Base-by-base conservation (phyloP, 2,113 vertebrate genomes). In the Odontesthes bonariensis region DNA sequence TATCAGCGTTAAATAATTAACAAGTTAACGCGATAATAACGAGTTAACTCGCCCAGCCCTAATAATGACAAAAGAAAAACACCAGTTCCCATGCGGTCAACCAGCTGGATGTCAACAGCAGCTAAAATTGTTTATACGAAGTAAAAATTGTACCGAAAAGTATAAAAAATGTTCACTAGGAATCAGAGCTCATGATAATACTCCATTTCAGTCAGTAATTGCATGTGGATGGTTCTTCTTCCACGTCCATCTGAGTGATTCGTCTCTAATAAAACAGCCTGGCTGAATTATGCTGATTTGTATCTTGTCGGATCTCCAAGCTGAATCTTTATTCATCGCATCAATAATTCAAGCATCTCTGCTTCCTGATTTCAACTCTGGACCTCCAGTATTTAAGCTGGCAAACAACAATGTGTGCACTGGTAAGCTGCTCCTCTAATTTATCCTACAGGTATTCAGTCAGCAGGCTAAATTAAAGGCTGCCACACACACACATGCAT, bases 301-400 rank as follows among this genome's bases (percentile, higher is more conserved):
- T 27, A 27, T 38, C 40, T 52, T 47, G n/a, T 42, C 69, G 49
- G 32, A 46, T 44, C 23, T 55, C 54, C 16, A 54, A 54, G 58
- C 27, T 68, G 35, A 61, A n/a, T 17, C n/a, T 60, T 75, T 75
- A 55, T 53, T 47, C n/a, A 59, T 58, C 46, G 51, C 35, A 75
- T 75, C 56, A 77, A 62, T 63, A 56, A 69, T 56, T 77, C 51
- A 55, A 47, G 65, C n/a, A 69, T 77, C 40, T 49, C 40, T 69
- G 31, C 53, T 56, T 67, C 54, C 53, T 67, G 35, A 55, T 67
- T 46, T 8, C 10, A 20, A 66, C 42, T 23, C 53, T 49, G 46
- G 53, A 74, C 52, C 62, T 66, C 22, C 61, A 74, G 53, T 22
- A 65, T 58, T 66, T 53, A 3, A 75, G 47, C 51, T 67, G 1